Base-by-base conservation (phyloP, 2,888 invertebrate genomes). In the Sesia bembeciformis region DNA sequence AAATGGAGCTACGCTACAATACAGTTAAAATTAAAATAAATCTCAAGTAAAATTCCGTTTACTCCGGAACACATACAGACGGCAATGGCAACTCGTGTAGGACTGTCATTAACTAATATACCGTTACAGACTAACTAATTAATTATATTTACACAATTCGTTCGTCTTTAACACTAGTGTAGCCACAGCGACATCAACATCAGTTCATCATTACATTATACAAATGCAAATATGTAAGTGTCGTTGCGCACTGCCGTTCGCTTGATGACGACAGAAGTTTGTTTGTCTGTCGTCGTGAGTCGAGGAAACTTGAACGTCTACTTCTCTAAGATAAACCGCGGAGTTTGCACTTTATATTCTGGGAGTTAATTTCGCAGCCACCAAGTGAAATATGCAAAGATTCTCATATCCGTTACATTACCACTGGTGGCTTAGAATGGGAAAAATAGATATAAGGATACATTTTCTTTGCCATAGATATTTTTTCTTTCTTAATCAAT, bases 11-110 rank as follows among this genome's bases (percentile, higher is more conserved):
- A 73, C 69, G 58, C 59, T 67, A 63, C 42, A 54, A 62, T 56
- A 63, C 57, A 54, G 61, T 63, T 64, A 77, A 72, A 77, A 66
- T 67, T 41, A 51, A 78, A 79, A 74, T 74, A 80, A 81, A 80
- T 80, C 80, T 81, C 81, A 72, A 67, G 40, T 57, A 54, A 54
- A 41, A 50, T 53, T 51, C 56, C 70, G 70, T 66, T 62, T 65
- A 68, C 60, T 67, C 60, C 67, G 68, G 72, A 69, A 70, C 66
- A 58, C 61, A 65, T 62, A 71, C 62, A 65, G 66, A 63, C 60
- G 64, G 73, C 72, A 72, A 83, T 82, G 83, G 83, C 83, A 81
- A 78, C 79, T 75, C 63, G 66, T 70, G 61, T 68, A 76, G 75
- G 78, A 79, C 74, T 78, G 74, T 70, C 64, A 62, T 59, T 67